Evolutionary conservation across 1,140 invertebrate genomes (phyloP), one percentile per base, ranked within the genome.

Genomic region (Myzus persicae): DNA sequence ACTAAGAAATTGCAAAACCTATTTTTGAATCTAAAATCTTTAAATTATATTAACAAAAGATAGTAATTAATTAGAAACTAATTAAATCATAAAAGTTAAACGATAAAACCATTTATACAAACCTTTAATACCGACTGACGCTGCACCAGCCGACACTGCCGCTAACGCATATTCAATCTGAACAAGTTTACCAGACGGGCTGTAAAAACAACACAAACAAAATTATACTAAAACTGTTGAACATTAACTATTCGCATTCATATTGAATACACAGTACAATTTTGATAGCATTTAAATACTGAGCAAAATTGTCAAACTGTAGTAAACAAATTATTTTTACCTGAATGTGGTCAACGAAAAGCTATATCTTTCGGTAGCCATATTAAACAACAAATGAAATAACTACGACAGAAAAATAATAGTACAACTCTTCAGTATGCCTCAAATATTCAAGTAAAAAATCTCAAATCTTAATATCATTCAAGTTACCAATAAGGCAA

Each of bases 161-260:
- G 98, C 98, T 95, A 99, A 96, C 2, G 99, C 99, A 98, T 99
- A 99, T 96, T 99, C 99, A 95, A 99, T 99, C 96, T 99, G 99
- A 44, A 99, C 99, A 93, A 99, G 96, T 96, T 99, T 99, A 94
- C 99, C 99, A 42, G 99, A 99, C 24, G 99, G 99, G 95, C 99
- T 99, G 95, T 89, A 96, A 96, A 94, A 93, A 92, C 26, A 93
- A 94, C 94, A 76, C 36, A 90, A 44, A 42, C 1, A 24, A 51
- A 4, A 59, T 42, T 67, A 67, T 9, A 38, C 3, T 26, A 51
- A 54, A 54, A 42, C 22, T 88, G 8, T 3, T 38, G 8, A 31
- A 85, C 7, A 36, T 36, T n/a, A 38, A 36, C 42, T 42, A 44
- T 42, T 84, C 24, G 38, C 40, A 84, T 26, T 26, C 0, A 84